phyloP scores from a whole-genome alignment of 2,888 invertebrate genomes.

The Thereva unica region DNA sequence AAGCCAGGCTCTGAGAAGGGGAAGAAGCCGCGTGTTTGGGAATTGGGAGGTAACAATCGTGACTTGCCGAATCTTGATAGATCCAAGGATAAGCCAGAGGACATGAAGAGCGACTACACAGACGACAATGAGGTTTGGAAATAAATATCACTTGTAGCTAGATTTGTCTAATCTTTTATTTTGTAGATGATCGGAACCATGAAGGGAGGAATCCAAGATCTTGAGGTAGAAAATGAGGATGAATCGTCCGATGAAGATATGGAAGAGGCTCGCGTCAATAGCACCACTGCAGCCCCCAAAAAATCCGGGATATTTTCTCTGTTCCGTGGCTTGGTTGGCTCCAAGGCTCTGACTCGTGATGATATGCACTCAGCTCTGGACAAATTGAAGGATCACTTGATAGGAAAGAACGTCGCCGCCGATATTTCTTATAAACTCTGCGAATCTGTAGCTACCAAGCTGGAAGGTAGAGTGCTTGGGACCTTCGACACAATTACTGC shows the following conservation, averaged over 20 bases:
- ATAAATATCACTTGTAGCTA: neutral
- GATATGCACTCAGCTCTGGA: constrained; percentile 87
- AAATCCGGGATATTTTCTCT: constrained; percentile 75
- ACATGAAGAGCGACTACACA: constrained; percentile 63
- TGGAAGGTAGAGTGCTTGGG: constrained; percentile 89
- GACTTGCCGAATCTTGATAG: constrained; percentile 81
- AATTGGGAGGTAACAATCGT: constrained; percentile 75
- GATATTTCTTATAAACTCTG: constrained; percentile 94
- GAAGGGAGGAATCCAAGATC: constrained; percentile 79
- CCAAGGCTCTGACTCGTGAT: constrained; percentile 79
- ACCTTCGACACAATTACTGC: constrained; percentile 93
- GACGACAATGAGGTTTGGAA: constrained; percentile 67
- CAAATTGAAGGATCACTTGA: constrained; percentile 93
- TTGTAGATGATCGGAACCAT: constrained; percentile 78
- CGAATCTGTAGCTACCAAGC: constrained; percentile 85
- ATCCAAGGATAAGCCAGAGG: constrained; percentile 75
- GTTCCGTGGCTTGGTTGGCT: constrained; percentile 85
- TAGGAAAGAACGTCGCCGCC: constrained; percentile 95
- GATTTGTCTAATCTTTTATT: constrained; percentile 3
- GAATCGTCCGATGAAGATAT: constrained; percentile 63
- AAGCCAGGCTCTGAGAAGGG: constrained; percentile 69
- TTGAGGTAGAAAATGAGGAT: constrained; percentile 78
- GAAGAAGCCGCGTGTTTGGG: constrained; percentile 91
- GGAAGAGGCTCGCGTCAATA: constrained; percentile 40
- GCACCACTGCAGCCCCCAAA: constrained; percentile 45